These are phyloP conservation scores for Rhinopomastus cyanomelas DNA, from an alignment of 2,113 vertebrate species.

Conservation along the genomic window DNA sequence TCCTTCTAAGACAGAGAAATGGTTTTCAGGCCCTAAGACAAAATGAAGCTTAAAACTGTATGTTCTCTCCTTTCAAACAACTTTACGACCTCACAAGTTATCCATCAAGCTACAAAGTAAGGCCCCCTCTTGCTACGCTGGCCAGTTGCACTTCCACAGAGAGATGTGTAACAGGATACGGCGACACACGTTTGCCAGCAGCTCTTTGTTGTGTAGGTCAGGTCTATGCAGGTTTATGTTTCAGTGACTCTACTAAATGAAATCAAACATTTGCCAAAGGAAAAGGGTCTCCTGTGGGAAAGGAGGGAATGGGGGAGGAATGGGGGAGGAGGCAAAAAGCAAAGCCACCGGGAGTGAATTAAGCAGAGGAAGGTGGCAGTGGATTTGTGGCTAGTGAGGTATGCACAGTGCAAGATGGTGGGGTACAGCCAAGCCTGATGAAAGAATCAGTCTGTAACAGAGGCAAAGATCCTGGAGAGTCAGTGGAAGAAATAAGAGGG, in stretches of 20 bases:
- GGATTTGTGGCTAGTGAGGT: neutral
- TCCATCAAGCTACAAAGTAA: fast-evolving
- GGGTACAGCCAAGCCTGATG: neutral
- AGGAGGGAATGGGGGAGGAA: neutral
- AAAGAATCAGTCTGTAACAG: neutral
- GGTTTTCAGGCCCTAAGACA: neutral
- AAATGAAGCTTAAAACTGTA: neutral
- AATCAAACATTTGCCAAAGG: neutral
- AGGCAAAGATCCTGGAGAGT: neutral
- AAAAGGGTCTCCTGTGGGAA: neutral
- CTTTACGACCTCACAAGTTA: neutral
- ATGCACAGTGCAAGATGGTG: neutral
- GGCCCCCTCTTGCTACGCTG: neutral
- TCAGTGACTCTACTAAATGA: neutral
- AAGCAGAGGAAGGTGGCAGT: neutral
- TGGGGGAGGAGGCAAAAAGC: neutral
- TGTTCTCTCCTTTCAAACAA: neutral
- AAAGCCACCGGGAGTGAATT: neutral
- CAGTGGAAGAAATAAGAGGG: neutral
- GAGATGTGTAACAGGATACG: neutral
- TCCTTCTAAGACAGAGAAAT: neutral
- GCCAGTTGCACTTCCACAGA: neutral
- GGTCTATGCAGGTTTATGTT: neutral
- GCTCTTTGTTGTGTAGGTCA: neutral
- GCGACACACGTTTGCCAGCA: neutral